Percentiles rank a stretch among this genome's conserved stretches.
Conservation (phyloP, 2,797 vertebrate genomes). For the Takifugu rubripes region DNA sequence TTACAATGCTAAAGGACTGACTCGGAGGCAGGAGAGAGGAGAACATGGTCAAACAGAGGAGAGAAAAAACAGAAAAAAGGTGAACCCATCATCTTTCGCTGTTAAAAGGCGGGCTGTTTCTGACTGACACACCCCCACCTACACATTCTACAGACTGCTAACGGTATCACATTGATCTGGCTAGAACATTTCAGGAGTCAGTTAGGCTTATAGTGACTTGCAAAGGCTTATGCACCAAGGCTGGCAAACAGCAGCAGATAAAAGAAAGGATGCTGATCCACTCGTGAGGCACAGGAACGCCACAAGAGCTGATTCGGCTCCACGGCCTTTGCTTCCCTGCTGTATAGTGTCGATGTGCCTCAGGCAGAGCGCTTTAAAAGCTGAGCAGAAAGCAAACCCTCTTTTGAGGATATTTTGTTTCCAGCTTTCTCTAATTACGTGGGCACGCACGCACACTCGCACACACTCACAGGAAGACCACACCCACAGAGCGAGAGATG, state of each 20-base stretch:
- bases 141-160: conserved; percentile 39
- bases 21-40: conserved; percentile 32
- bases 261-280: conserved; percentile 49
- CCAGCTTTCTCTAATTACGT: conserved; percentile 30
- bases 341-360: conserved; percentile 46
- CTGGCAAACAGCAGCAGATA: conserved; percentile 53
- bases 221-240: conserved; percentile 49
- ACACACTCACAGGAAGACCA: conserved; percentile 15
- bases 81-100: conserved; percentile 20
- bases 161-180: conserved; percentile 55
- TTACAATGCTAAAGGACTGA: conserved; percentile 55
- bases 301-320: conserved; percentile 45
- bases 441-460: conserved; percentile 1
- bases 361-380: conserved; percentile 55
- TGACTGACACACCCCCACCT: conserved; percentile 22
- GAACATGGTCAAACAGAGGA: conserved; percentile 28
- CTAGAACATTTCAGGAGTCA: conserved; percentile 55
- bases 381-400: conserved; percentile 58
- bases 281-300: conserved; percentile 38
- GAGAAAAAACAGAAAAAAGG: conserved; percentile 5
- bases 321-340: conserved; percentile 45
- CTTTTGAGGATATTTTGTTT: conserved; percentile 47
- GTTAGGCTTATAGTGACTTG: conserved; percentile 52
- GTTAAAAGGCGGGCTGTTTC: conserved; percentile 44
- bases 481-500: conserved; percentile 32